Evolutionary conservation across 2,113 vertebrate genomes (phyloP), one percentile per base, ranked within the genome.

Genomic region (Psilopsiagon aymara): DNA sequence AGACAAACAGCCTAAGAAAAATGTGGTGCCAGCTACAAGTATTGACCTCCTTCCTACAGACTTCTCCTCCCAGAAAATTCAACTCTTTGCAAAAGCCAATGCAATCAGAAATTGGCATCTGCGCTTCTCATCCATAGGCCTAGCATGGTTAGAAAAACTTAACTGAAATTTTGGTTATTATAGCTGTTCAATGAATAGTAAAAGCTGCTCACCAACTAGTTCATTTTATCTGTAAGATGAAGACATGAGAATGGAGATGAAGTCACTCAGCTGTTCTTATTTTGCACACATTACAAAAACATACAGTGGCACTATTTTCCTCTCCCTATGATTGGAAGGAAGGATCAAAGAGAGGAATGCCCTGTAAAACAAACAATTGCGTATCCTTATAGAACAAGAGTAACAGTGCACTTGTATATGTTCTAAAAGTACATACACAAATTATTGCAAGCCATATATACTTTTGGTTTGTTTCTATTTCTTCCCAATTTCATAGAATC

Each of bases 131-230:
- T 53, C 43, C 47, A 29, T 78, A 41, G 37, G n/a, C 74, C 75
- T 81, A 69, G 43, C 55, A 73, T 51, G 53, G 92, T 76, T 86
- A 95, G 57, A 73, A 75, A 88, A 71, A 88, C 23, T 28, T 90
- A 94, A 96, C 69, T 96, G 92, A 90, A 97, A 97, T 94, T 80
- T 78, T 95, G 68, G 93, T 97, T 60, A 90, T 96, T 97, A 91
- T 91, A 96, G 47, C 94, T 33, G 23, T 97, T 87, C 67, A 96
- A 91, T 83, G 82, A 95, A 96, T 77, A 97, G 77, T 84, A 96
- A 97, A 97, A 95, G 52, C 91, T 95, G 64, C 79, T 97, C 94
- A 97, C 91, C 79, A 70, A 86, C 92, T 86, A 96, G 66, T 76
- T 93, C 31, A 90, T 97, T 94, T 96, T 57, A 67, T 87, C 81